Base-by-base conservation (phyloP, 2,888 invertebrate species). In the Pseudeuparius sepicola region DNA sequence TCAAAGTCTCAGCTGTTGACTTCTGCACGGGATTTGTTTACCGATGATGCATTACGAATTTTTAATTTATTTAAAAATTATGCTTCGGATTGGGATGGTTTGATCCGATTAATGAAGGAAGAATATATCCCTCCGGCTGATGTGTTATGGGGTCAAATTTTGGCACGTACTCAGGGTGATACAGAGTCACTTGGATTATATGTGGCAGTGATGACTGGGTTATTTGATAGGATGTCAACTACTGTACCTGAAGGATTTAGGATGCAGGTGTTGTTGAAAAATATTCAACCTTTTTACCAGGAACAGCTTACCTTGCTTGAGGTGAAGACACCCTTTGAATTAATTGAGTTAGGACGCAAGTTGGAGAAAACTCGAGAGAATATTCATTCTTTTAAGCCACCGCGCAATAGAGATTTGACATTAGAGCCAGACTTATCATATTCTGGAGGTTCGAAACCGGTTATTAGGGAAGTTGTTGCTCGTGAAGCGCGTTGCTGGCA, bases 81-180 rank as follows among this genome's bases (percentile, higher is more conserved):
- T 20, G 20, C 20, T 20, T 20, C n/a, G 20, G 20, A 20, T n/a
- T 20, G 20, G 20, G n/a, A 20, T 20, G 20, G 20, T 20, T 20
- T 20, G 36, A 40, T 55, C 55, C 28, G 41, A 46, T 12, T 55
- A 37, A 46, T 58, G 55, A 14, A 56, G 29, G 2, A 36, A 2
- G 30, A 36, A 20, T 36, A 14, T 31, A 11, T 36, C 14, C 28
- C 29, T 4, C 23, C 36, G 13, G 30, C 23, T 23, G 36, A 23
- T 36, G 6, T 13, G 9, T 18, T 39, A 12, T 37, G 33, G 34
- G 10, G 34, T 20, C 39, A 44, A 34, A 44, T 44, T 10, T 20
- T 18, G n/a, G 17, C 27, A 9, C 27, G 44, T 2, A 44, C 40
- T 6, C 39, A 43, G 16, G 39, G 40, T 7, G 10, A 20, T 2